phyloP scores from a whole-genome alignment of 2,113 vertebrate genomes.

The Nibea coibor region DNA sequence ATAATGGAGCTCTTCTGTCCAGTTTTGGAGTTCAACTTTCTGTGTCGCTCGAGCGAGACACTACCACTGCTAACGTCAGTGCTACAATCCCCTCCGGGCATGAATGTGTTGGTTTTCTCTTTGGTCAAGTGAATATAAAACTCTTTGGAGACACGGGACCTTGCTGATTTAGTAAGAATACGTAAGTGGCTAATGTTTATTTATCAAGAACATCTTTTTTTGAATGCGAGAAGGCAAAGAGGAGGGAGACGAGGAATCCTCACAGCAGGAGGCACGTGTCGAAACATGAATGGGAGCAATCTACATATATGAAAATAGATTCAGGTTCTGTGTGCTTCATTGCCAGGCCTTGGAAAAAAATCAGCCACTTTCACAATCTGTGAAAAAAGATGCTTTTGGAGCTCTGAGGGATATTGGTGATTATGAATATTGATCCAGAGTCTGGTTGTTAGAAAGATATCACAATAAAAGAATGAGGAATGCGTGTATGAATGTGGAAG shows the following conservation, averaged over 20 bases:
- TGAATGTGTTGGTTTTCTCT: constrained; percentile 9
- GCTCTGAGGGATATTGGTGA: constrained; percentile 51
- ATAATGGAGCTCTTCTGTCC: constrained; percentile 60
- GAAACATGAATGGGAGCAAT: constrained; percentile 56
- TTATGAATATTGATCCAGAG: constrained; percentile 70
- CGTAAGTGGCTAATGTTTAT: constrained; percentile 69
- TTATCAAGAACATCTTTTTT: constrained; percentile 61
- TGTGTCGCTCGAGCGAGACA: constrained; percentile 55
- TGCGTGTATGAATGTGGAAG: constrained; percentile 54
- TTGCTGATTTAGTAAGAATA: constrained; percentile 81
- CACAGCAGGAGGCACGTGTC: constrained; percentile 54
- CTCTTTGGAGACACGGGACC: constrained; percentile 56
- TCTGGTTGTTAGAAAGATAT: constrained; percentile 58
- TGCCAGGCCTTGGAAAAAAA: constrained; percentile 3
- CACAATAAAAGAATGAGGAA: constrained; percentile 60
- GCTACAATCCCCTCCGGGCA: not conserved
- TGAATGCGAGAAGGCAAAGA: constrained; percentile 31
- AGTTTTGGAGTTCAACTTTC: constrained; percentile 14
- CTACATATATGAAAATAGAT: constrained; percentile 67
- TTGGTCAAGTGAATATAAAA: constrained; percentile 16
- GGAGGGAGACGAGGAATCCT: constrained; percentile 20
- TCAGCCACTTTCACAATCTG: constrained; percentile 7
- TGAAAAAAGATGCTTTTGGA: constrained; percentile 37
- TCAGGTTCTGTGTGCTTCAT: constrained; percentile 41
- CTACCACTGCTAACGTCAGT: not conserved